Evolutionary conservation across 2,113 vertebrate genomes (phyloP).

Genomic region (Microcebus murinus): DNA sequence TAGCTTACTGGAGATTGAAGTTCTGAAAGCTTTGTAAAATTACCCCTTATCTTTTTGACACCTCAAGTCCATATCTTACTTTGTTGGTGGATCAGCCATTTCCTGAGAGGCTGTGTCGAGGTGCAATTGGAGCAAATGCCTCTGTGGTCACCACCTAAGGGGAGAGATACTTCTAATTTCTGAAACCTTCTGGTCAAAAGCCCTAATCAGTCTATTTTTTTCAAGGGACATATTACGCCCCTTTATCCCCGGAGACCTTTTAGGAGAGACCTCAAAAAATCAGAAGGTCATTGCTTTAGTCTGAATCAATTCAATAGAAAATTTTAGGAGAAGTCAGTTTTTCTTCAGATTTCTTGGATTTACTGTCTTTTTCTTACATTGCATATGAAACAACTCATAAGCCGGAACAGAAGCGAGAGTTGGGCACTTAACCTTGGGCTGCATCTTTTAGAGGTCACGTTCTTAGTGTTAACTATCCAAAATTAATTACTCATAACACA

Average conservation of each 20-base stretch:
- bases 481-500: conserved; percentile 53
- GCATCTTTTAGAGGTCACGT: conserved; percentile 31
- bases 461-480: conserved; percentile 13
- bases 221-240: not conserved
- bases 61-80: not conserved
- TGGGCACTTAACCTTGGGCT: conserved; percentile 59
- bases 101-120: not conserved
- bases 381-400: conserved; percentile 60
- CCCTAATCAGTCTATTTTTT: not conserved
- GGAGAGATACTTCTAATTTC: not conserved
- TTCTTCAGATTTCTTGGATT: conserved; percentile 29
- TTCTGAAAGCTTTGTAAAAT: conserved; percentile 58
- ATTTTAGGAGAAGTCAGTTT: conserved; percentile 51
- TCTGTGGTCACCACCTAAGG: not conserved
- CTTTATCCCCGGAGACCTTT: conserved; percentile 51
- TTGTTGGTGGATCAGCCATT: not conserved
- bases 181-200: conserved; percentile 27
- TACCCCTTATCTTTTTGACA: conserved; percentile 38
- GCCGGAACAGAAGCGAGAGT: conserved; percentile 48
- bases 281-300: conserved; percentile 55
- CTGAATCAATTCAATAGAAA: conserved; percentile 54
- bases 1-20: conserved; percentile 55
- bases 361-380: conserved; percentile 30
- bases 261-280: conserved; percentile 44
- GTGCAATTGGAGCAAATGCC: not conserved